Percentiles rank a stretch among this genome's conserved stretches.
Evolutionary conservation across 2,113 vertebrate genomes (phyloP).

Genomic region (Mustelus asterias): DNA sequence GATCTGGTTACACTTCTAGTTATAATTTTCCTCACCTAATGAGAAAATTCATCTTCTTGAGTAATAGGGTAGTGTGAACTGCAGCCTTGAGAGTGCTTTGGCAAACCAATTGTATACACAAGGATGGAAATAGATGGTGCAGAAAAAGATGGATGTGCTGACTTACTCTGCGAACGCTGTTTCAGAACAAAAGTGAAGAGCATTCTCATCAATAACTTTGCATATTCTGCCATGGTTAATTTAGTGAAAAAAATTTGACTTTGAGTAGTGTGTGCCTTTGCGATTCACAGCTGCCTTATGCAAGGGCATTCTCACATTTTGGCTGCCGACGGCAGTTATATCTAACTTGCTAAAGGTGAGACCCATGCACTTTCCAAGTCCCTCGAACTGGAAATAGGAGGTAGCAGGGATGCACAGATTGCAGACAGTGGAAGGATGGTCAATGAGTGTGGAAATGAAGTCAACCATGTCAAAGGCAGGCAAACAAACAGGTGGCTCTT

Average conservation of each 20-base stretch:
- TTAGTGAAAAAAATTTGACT: neutral
- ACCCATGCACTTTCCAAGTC: neutral
- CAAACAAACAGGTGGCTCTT: too few relatives aligned
- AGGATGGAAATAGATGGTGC: neutral
- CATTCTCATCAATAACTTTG: neutral
- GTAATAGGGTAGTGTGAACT: neutral
- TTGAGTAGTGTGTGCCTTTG: neutral
- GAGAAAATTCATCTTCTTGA: neutral
- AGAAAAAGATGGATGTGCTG: neutral
- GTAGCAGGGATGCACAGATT: too few relatives aligned
- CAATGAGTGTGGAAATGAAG: too few relatives aligned
- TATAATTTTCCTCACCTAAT: neutral
- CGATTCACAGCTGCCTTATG: neutral
- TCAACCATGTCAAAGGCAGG: too few relatives aligned
- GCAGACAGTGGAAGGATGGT: too few relatives aligned
- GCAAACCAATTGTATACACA: too few relatives aligned
- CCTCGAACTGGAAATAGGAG: too few relatives aligned
- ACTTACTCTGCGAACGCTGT: neutral
- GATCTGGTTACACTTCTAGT: too few relatives aligned
- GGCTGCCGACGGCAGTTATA: neutral
- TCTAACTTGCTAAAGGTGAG: neutral
- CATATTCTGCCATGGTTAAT: neutral
- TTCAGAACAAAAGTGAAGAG: neutral
- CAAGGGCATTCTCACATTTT: neutral
- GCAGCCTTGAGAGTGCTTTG: neutral